Evolutionary conservation across 2,888 invertebrate species (phyloP).

Genomic region (Aphodius sticticus): DNA sequence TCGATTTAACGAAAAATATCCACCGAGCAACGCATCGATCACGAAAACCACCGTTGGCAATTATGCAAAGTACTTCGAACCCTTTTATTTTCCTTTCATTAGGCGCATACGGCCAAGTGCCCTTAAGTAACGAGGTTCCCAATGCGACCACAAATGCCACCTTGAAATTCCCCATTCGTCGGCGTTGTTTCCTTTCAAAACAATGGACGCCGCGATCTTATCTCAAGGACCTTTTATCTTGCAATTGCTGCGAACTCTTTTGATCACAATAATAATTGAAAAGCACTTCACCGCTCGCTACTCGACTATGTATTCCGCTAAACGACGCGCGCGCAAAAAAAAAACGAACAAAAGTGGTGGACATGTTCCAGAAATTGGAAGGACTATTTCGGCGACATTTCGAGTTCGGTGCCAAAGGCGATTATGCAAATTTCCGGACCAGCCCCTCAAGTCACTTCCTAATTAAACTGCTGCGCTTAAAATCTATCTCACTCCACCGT

Average conservation of each 20-base stretch:
- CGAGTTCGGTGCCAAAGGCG: slow-evolving; percentile 34
- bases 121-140: not conserved
- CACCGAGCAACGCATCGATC: not conserved
- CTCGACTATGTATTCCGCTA: not conserved
- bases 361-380: slow-evolving; percentile 4
- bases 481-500: slow-evolving; percentile 43
- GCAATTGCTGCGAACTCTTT: not conserved
- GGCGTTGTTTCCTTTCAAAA: slow-evolving; percentile 4
- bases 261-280: not conserved
- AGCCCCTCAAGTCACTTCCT: slow-evolving; percentile 44
- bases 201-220: slow-evolving; percentile 4
- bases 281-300: not conserved
- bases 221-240: not conserved
- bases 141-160: not conserved
- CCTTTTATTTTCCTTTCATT: not conserved
- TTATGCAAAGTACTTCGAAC: not conserved
- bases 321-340: not conserved
- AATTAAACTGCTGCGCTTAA: slow-evolving; percentile 48
- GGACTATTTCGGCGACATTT: not conserved
- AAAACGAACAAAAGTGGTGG: not conserved
- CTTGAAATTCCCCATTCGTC: not conserved
- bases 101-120: not conserved
- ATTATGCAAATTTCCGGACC: slow-evolving; percentile 46
- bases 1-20: not conserved
- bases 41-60: not conserved